phyloP scores from a whole-genome alignment of 1,140 invertebrate genomes.

The Drosophila jambulina region DNA sequence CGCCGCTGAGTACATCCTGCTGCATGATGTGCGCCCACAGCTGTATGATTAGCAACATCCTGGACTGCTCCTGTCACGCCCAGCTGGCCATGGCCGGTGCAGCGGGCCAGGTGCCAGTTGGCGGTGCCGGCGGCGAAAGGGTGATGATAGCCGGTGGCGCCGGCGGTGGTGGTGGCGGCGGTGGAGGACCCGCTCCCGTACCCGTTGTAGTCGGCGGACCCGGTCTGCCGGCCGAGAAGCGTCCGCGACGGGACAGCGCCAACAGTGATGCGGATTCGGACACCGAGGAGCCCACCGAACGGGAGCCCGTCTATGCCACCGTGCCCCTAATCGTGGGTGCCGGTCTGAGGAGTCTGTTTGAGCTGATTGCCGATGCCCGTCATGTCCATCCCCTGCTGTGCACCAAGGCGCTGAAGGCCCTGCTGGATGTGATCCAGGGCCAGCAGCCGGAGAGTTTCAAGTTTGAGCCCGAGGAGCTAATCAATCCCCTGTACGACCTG shows the following conservation, averaged over 20 bases:
- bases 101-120: background rate
- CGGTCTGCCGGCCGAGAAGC: conserved; percentile 49
- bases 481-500: conserved; percentile 92
- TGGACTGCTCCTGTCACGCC: conserved; percentile 79
- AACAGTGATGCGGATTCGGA: conserved; percentile 82
- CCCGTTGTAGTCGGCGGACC: conserved; percentile 33
- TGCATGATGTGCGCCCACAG: conserved; percentile 74
- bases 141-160: conserved; percentile 5
- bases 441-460: conserved; percentile 86
- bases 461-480: conserved; percentile 90
- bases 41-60: conserved; percentile 72
- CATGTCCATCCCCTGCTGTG: conserved; percentile 93
- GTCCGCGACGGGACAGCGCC: conserved; percentile 61
- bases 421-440: conserved; percentile 95
- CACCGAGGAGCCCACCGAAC: conserved; percentile 73
- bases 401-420: conserved; percentile 93
- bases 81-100: conserved; percentile 28
- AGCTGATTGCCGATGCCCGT: conserved; percentile 94
- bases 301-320: conserved; percentile 70
- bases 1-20: conserved; percentile 62
- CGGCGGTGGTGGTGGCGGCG: background rate
- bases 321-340: conserved; percentile 93
- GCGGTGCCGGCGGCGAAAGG: conserved; percentile 20
- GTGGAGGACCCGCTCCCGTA: conserved; percentile 14
- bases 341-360: conserved; percentile 95